Percentiles rank a stretch among this genome's conserved stretches.
These are phyloP conservation scores for Poicephalus meyeri DNA, from an alignment of 2,113 vertebrate genomes.

Conservation along the genomic window DNA sequence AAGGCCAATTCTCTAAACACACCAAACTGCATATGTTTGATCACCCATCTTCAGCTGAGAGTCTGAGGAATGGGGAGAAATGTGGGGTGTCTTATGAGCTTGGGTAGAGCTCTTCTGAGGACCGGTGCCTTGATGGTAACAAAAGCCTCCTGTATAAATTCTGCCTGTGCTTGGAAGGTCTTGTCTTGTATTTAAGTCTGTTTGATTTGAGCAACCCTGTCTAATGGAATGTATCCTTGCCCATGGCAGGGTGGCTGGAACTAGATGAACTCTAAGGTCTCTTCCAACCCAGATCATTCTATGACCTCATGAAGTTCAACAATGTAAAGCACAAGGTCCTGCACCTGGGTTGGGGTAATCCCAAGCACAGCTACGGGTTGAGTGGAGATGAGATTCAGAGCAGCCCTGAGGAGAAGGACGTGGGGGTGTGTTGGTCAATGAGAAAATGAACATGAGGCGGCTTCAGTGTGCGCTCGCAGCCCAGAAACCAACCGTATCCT, in stretches of 20 bases:
- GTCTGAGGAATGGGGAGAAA: background rate
- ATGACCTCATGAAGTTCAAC: background rate
- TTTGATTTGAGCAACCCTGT: background rate
- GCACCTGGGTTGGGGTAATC: background rate
- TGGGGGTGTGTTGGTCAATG: background rate
- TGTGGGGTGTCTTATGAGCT: rapidly evolving
- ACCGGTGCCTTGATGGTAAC: rapidly evolving
- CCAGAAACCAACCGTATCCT: background rate
- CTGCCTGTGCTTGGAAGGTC: background rate
- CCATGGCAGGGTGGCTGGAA: background rate
- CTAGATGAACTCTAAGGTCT: background rate
- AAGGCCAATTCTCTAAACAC: background rate
- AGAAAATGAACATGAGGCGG: rapidly evolving
- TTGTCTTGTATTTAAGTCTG: background rate
- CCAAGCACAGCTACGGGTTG: background rate
- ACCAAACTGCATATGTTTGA: rapidly evolving
- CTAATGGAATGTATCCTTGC: background rate
- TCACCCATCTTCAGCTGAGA: background rate
- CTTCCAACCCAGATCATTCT: background rate
- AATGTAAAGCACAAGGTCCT: background rate
- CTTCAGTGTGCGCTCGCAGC: background rate
- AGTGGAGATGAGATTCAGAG: background rate
- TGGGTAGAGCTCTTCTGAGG: background rate
- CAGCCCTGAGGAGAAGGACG: background rate
- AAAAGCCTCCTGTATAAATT: background rate